Evolutionary conservation across 2,113 vertebrate genomes (phyloP).

Genomic region (Empidonax traillii): DNA sequence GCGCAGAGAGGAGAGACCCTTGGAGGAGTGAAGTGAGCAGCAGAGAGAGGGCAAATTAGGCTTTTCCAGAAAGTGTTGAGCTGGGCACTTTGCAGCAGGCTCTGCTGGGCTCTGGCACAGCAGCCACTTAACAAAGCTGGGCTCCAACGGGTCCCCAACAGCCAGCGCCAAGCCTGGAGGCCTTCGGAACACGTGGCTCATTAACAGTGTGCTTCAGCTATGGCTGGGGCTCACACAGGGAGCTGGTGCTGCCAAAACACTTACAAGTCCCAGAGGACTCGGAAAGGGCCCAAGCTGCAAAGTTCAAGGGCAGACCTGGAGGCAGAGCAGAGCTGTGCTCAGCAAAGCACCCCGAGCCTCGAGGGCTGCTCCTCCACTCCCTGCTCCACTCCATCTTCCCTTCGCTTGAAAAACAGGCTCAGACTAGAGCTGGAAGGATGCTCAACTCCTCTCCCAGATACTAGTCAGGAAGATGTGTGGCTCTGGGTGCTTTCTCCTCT

Average conservation of each 20-base stretch:
- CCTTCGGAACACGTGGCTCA: background rate
- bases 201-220: background rate
- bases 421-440: background rate
- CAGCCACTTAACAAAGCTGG: fast-evolving
- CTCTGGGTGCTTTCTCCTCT: background rate
- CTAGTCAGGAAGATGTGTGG: fast-evolving
- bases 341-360: background rate
- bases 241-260: background rate
- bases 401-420: background rate
- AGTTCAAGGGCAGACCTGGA: background rate
- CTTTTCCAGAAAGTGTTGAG: background rate
- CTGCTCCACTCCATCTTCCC: background rate
- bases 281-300: background rate
- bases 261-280: background rate
- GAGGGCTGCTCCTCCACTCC: background rate
- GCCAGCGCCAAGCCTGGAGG: conserved; percentile 5
- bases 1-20: background rate
- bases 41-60: background rate
- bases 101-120: background rate
- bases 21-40: background rate
- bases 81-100: background rate
- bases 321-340: background rate
- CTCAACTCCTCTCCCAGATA: background rate
- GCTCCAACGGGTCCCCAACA: background rate
- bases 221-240: background rate